Conservation (phyloP, 2,888 invertebrate species). For the Carabus problematicus region DNA sequence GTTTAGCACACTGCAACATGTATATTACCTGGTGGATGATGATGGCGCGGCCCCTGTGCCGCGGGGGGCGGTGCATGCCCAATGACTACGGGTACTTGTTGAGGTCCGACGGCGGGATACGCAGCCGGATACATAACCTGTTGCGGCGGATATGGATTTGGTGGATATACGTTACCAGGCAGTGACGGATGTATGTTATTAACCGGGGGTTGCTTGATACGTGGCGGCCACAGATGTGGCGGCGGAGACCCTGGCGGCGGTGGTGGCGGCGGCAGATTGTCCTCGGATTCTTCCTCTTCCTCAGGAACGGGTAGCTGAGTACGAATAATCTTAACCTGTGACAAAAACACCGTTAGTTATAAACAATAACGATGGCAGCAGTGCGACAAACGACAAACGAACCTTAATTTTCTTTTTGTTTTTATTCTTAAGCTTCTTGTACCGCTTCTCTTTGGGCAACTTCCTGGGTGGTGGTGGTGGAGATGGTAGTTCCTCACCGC, state of each 20-base stretch:
- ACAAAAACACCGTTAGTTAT: background rate
- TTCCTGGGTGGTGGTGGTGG: conserved; percentile 64
- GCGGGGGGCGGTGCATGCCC: conserved; percentile 57
- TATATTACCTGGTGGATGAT: conserved; percentile 34
- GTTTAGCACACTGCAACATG: background rate
- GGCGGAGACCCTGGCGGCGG: conserved; percentile 69
- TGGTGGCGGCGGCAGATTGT: conserved; percentile 65
- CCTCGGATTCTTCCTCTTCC: conserved; percentile 61
- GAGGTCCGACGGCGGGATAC: conserved; percentile 45
- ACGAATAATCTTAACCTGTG: conserved; percentile 60
- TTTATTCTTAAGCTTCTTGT: conserved; percentile 61
- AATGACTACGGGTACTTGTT: conserved; percentile 57
- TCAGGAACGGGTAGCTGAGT: conserved; percentile 53
- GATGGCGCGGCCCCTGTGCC: conserved; percentile 23
- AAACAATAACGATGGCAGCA: background rate
- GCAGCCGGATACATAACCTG: conserved; percentile 40
- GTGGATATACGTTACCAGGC: conserved; percentile 22
- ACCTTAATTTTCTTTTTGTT: conserved; percentile 65
- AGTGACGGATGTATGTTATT: conserved; percentile 53
- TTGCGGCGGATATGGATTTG: conserved; percentile 32
- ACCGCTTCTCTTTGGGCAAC: conserved; percentile 62
- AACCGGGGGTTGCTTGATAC: conserved; percentile 54
- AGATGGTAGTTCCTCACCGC: conserved; percentile 67
- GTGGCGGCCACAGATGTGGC: conserved; percentile 62
- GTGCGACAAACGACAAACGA: background rate